A percentile compares a stretch with the other conserved stretches of the same genome.
These are phyloP conservation scores for Lipotes vexillifer DNA, from an alignment of 2,113 vertebrate species.

Conservation along the genomic window DNA sequence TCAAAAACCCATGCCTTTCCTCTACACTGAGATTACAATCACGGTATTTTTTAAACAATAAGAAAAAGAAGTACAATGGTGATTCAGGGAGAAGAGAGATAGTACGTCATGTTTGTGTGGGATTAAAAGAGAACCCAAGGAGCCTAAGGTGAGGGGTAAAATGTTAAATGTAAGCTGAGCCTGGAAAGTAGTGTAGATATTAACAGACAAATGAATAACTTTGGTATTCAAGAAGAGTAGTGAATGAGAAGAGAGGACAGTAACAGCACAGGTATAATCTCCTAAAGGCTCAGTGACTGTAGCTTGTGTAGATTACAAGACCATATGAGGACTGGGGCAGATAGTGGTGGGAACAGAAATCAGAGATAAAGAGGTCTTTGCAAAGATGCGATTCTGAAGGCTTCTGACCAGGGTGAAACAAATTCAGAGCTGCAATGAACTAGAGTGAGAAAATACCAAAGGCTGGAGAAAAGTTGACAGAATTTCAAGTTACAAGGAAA, in stretches of 20 bases:
- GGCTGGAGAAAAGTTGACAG: not conserved
- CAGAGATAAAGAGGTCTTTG: not conserved
- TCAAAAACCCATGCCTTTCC: not conserved
- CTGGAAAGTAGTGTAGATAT: not conserved
- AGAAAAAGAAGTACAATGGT: not conserved
- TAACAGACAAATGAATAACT: not conserved
- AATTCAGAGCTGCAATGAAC: not conserved
- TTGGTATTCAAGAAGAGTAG: not conserved
- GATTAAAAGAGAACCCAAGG: not conserved
- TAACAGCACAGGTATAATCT: not conserved
- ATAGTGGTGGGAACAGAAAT: not conserved
- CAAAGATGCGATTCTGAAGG: not conserved
- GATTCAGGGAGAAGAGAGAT: not conserved
- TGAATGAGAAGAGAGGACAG: not conserved
- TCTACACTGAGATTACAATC: not conserved
- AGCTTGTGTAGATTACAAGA: not conserved
- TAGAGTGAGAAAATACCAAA: not conserved
- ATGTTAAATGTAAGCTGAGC: not conserved
- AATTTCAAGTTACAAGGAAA: not conserved
- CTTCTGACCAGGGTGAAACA: not conserved
- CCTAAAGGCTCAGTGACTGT: not conserved
- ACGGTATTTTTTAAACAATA: not conserved
- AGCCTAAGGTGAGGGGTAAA: not conserved
- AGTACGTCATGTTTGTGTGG: not conserved
- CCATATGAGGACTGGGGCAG: not conserved